phyloP scores from a whole-genome alignment of 2,888 invertebrate species.

The Sialis lutaria region DNA sequence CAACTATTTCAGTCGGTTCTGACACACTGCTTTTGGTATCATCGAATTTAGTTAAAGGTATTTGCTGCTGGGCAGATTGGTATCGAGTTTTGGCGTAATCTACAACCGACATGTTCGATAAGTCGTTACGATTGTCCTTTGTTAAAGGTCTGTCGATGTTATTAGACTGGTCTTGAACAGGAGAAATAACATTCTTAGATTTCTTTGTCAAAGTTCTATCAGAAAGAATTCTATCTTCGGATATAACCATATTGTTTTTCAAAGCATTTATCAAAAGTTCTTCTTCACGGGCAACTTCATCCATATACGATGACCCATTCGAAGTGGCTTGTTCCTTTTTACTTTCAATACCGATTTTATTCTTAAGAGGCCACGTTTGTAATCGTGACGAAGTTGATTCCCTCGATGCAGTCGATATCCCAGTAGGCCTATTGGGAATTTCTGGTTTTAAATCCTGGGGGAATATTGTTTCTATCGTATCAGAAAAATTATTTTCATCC shows the following conservation, averaged over 20 bases:
- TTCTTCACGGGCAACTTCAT: conserved; percentile 67
- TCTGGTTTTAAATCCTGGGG: conserved; percentile 37
- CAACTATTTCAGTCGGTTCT: conserved; percentile 11
- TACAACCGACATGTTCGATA: conserved; percentile 32
- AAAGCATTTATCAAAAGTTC: conserved; percentile 61
- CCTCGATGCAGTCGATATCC: conserved; percentile 16
- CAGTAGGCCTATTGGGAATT: conserved; percentile 28
- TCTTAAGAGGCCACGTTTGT: conserved; percentile 43
- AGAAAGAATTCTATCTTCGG: conserved; percentile 24
- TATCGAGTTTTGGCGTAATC: conserved; percentile 49
- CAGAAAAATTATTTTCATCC: conserved; percentile 24
- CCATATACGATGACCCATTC: conserved; percentile 19
- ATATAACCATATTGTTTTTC: conserved; percentile 49
- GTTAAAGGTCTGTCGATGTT: conserved; percentile 21
- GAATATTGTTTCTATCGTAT: conserved; percentile 45
- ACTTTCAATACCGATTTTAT: conserved; percentile 20
- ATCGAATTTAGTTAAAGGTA: conserved; percentile 26
- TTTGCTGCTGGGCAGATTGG: conserved; percentile 33
- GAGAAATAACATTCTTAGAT: neutral
- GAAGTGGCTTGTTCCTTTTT: conserved; percentile 14
- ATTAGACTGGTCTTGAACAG: conserved; percentile 20
- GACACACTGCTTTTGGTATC: conserved; percentile 9
- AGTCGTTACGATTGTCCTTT: conserved; percentile 19
- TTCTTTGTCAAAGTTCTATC: conserved; percentile 2
- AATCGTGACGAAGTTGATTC: conserved; percentile 19